These are phyloP conservation scores for Melanostoma scalare DNA, from an alignment of 2,888 invertebrate genomes.

Conservation along the genomic window DNA sequence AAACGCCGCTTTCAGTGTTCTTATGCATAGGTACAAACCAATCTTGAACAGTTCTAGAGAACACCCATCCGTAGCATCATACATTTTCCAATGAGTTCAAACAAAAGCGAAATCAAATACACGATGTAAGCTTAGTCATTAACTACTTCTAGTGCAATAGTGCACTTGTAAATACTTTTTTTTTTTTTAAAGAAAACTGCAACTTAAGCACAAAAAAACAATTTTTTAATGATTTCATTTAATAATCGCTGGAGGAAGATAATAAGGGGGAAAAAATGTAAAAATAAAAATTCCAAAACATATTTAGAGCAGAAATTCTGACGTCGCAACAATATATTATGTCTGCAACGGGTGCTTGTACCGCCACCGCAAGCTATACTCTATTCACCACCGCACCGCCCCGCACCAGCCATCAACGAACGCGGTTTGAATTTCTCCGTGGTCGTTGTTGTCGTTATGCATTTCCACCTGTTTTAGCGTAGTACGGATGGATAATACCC, in stretches of 20 bases:
- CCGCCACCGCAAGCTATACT: conserved; percentile 46
- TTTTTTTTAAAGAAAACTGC: conserved; percentile 41
- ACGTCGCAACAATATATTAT: conserved; percentile 80
- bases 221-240: conserved; percentile 55
- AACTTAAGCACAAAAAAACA: conserved; percentile 15
- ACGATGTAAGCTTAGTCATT: conserved; percentile 58
- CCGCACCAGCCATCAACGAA: not conserved
- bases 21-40: too few relatives aligned
- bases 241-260: conserved; percentile 47
- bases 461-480: conserved; percentile 58
- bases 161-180: not conserved
- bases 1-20: too few relatives aligned
- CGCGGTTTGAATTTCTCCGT: conserved; percentile 60
- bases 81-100: not conserved
- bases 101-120: conserved; percentile 56
- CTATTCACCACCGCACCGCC: conserved; percentile 1
- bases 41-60: too few relatives aligned
- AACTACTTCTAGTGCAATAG: conserved; percentile 32
- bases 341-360: conserved; percentile 42
- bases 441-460: conserved; percentile 10
- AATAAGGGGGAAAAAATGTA: conserved; percentile 2
- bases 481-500: conserved; percentile 15
- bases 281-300: conserved; percentile 79
- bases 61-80: too few relatives aligned
- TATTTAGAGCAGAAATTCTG: conserved; percentile 82